phyloP scores from a whole-genome alignment of 1,140 invertebrate species.

The Belonocnema kinseyi region DNA sequence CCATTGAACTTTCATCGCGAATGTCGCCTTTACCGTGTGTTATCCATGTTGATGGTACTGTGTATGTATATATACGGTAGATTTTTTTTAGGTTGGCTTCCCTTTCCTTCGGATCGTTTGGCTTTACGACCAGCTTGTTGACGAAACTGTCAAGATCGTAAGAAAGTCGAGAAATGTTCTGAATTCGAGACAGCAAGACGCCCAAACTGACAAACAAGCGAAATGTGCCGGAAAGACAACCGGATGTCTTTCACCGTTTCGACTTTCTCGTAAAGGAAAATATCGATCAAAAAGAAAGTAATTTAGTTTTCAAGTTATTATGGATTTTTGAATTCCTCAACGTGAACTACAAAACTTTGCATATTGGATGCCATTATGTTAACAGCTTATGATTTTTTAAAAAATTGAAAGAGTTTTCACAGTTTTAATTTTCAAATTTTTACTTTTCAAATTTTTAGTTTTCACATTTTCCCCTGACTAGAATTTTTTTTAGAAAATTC shows the following conservation, averaged over 20 bases:
- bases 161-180: conserved; percentile 8
- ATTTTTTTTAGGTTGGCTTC: not conserved
- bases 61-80: not conserved
- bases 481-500: too few species aligned
- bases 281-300: not conserved
- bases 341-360: too few species aligned
- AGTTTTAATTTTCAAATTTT: too few species aligned
- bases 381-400: too few species aligned
- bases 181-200: conserved; percentile 18
- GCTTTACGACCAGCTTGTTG: conserved; percentile 29
- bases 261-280: too few species aligned
- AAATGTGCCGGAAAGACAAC: not conserved
- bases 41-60: not conserved
- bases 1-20: conserved; percentile 21
- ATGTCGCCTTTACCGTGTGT: not conserved
- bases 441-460: too few species aligned
- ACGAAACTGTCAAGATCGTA: conserved; percentile 30
- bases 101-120: conserved; percentile 9
- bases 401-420: too few species aligned
- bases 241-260: not conserved
- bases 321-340: too few species aligned
- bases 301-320: too few species aligned
- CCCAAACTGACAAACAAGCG: conserved; percentile 16
- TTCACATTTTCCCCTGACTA: too few species aligned
- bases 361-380: too few species aligned